Percentiles rank a stretch among this genome's conserved stretches.
These are phyloP conservation scores for Pyrgilauda ruficollis DNA, from an alignment of 2,113 vertebrate genomes.

Conservation along the genomic window DNA sequence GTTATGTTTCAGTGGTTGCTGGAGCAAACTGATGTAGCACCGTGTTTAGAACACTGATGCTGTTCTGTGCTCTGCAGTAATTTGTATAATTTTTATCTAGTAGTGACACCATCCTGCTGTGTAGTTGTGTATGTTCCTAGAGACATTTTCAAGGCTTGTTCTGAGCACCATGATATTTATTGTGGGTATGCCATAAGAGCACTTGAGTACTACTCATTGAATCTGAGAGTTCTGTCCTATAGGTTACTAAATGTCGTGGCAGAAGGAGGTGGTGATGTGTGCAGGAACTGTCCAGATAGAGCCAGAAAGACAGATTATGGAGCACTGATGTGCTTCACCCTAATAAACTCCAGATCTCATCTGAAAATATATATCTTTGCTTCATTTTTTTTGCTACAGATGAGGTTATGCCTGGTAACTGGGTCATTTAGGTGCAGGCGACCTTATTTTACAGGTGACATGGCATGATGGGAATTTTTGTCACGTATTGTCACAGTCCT, in stretches of 20 bases:
- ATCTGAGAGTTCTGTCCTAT: neutral
- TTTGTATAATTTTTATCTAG: neutral
- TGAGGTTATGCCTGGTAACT: neutral
- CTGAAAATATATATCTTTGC: neutral
- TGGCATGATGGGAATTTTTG: neutral
- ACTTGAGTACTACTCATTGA: neutral
- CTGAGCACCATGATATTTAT: neutral
- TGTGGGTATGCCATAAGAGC: neutral
- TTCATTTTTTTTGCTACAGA: neutral
- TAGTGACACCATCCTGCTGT: neutral
- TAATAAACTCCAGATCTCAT: neutral
- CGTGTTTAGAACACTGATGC: neutral
- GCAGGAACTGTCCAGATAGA: neutral
- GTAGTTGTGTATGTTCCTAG: neutral
- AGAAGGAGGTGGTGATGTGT: neutral
- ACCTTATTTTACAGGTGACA: neutral
- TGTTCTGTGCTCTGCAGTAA: neutral
- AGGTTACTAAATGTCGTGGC: neutral
- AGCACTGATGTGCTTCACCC: neutral
- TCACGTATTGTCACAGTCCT: neutral
- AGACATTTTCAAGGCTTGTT: fast-evolving
- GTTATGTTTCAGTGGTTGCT: neutral
- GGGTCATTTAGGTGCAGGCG: neutral
- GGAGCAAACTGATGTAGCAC: neutral
- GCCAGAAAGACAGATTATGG: neutral